Evolutionary conservation across 2,888 invertebrate species (phyloP), one percentile per base, ranked within the genome.

Genomic region (Stenotaenia linearis): DNA sequence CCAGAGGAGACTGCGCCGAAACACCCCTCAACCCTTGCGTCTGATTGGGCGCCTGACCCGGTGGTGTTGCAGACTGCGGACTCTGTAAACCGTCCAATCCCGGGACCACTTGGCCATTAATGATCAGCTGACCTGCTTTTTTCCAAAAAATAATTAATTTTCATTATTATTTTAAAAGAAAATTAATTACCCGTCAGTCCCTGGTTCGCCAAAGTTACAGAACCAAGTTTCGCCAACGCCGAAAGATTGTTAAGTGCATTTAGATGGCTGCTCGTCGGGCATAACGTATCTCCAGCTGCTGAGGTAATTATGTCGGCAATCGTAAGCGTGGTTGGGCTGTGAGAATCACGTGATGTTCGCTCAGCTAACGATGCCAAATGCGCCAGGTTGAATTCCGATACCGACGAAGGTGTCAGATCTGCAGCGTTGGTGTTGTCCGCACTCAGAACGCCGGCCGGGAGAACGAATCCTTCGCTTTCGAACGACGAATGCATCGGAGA

Each of bases 161-260:
- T 69, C 23, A 21, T 21, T 56, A 7, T 6, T 21, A 56, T 23
- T 61, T 4, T 61, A 5, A 1, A 3, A 10, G 9, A 21, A 21
- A 21, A 1, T n/a, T 21, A 77, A 23, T 40, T 40, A 77, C 77
- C 21, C n/a, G 77, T 75, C 80, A 84, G 83, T 88, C 89, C 88
- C 85, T 87, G 88, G 83, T 86, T 86, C 79, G 86, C 88, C 82
- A 89, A 86, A n/a, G 87, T 85, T 50, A 85, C 84, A 81, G 87
- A 87, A 84, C 95, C 95, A 80, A 96, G 89, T 87, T 96, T 96
- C 80, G 95, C 95, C 80, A 96, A 90, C 32, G 94, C 95, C 85
- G 96, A 94, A 82, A 96, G 89, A 88, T 96, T 96, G 86, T 93
- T 94, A 83, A 94, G 91, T 12, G 95, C 94, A 81, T 83, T 83